A percentile compares a stretch with the other conserved stretches of the same genome.
phyloP scores from a whole-genome alignment of 2,113 vertebrate genomes.

The Scortum barcoo region DNA sequence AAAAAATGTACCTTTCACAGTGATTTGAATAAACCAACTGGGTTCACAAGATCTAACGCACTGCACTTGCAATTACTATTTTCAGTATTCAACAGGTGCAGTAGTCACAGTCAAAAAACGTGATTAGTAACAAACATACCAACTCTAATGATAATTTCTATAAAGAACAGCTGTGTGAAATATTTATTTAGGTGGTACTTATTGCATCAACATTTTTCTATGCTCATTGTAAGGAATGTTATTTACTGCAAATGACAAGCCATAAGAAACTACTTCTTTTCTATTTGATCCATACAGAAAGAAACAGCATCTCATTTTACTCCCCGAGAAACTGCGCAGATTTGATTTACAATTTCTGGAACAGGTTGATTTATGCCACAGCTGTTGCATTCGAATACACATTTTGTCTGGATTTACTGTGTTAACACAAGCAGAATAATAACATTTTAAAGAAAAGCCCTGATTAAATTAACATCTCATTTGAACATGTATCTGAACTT shows the following conservation, averaged over 20 bases:
- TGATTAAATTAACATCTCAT: conserved; percentile 28
- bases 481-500: conserved; percentile 31
- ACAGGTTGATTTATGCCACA: conserved; percentile 25
- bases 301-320: conserved; percentile 4
- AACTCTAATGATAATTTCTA: not conserved
- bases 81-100: not conserved
- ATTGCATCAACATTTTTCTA: not conserved
- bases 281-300: not conserved
- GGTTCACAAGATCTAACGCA: not conserved
- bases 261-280: not conserved
- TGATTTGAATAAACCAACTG: not conserved
- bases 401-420: conserved; percentile 38
- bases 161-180: not conserved
- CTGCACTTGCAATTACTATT: not conserved
- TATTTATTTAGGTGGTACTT: not conserved
- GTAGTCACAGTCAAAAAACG: not conserved
- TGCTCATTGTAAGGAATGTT: not conserved
- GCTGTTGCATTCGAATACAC: conserved; percentile 13
- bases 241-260: not conserved
- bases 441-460: conserved; percentile 5
- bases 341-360: conserved; percentile 30
- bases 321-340: not conserved
- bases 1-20: not conserved
- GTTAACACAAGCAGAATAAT: conserved; percentile 19
- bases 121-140: not conserved